Percentiles rank a stretch among this genome's conserved stretches.
phyloP scores from a whole-genome alignment of 2,797 vertebrate species.

The Cyclopterus lumpus region DNA sequence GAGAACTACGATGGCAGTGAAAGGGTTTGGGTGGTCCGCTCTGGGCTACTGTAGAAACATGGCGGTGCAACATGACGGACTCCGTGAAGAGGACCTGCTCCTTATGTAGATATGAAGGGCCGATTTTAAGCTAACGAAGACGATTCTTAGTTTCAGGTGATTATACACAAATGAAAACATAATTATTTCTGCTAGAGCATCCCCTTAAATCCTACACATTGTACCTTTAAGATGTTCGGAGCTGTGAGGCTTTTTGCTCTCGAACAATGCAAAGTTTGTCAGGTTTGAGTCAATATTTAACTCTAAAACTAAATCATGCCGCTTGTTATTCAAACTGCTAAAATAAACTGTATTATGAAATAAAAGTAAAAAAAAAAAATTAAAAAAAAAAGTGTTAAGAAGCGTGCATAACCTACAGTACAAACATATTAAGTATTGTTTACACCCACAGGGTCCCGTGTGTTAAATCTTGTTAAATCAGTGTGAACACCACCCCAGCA shows the following conservation, averaged over 20 bases:
- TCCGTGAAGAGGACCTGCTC: background rate
- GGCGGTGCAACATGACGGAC: background rate
- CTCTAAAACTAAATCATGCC: background rate
- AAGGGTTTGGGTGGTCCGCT: background rate
- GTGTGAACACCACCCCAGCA: background rate
- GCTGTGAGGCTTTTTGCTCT: background rate
- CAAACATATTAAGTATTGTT: conserved; percentile 17
- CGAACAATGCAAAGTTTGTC: background rate
- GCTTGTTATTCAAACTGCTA: background rate
- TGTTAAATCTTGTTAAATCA: background rate
- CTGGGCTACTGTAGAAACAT: background rate
- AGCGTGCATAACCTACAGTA: background rate
- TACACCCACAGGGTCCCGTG: background rate
- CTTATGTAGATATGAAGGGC: background rate
- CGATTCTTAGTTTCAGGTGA: background rate
- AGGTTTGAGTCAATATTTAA: background rate
- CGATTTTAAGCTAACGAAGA: background rate
- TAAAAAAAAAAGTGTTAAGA: background rate
- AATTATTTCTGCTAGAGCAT: background rate
- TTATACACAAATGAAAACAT: background rate
- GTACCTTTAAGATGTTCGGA: background rate
- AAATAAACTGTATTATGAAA: background rate
- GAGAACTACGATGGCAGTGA: background rate
- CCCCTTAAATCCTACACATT: background rate
- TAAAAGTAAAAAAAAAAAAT: background rate